Evolutionary conservation across 2,113 vertebrate species (phyloP), one percentile per base, ranked within the genome.

Genomic region (Gymnorhina tibicen): DNA sequence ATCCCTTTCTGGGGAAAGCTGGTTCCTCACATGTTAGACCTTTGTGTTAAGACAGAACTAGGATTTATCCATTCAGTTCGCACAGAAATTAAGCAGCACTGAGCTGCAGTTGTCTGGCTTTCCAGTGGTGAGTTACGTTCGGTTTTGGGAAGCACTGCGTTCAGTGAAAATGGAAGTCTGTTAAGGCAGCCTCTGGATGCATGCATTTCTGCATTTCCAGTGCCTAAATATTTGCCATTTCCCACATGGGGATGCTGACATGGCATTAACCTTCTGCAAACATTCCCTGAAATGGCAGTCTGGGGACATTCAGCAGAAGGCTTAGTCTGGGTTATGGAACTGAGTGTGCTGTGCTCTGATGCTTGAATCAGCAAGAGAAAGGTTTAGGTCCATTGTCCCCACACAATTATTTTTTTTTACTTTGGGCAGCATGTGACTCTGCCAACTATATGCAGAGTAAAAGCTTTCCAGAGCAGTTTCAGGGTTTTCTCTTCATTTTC

Each of bases 301-400:
- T 89, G 85, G 90, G 94, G 66, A 83, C 70, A 60, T 83, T 84
- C 56, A 70, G 59, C 69, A 63, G 88, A 75, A 80, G 46, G 88
- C 72, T 94, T 95, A 90, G 22, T 88, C 53, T 90, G 70, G 78
- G 41, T 68, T 83, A 46, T 46, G n/a, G 70, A 69, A 41, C 72
- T 15, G 53, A 91, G 14, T 50, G 20, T 56, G 52, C 19, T 89
- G 33, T 56, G 55, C 56, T 85, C 67, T 84, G 72, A 28, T 80
- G 86, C 46, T 87, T 91, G 80, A 80, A 84, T 93, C 93, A 96
- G 84, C 91, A 94, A 91, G 70, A 77, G 80, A 50, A 91, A 74
- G 79, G 59, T 83, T 95, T 91, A 89, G 50, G 50, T 66, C 76
- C 23, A 92, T 94, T 96, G 83, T 92, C 35, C 30, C 13, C 47